Evolutionary conservation across 2,888 invertebrate species (phyloP).

Genomic region (Dysmachus trigonus): DNA sequence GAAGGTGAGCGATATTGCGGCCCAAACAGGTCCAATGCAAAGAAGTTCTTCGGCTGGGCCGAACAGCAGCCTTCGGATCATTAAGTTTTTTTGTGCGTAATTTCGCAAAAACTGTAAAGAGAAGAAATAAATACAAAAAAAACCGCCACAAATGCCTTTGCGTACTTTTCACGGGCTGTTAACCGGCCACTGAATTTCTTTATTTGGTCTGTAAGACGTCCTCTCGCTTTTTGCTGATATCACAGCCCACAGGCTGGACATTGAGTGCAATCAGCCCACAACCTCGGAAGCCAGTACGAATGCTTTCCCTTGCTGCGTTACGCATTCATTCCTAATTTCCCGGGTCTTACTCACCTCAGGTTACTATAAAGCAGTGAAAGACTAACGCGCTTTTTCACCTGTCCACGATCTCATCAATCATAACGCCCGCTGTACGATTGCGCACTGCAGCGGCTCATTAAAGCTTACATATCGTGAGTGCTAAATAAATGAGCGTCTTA

Average conservation of each 20-base stretch:
- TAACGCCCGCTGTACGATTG: neutral
- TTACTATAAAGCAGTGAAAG: neutral
- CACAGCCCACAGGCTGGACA: neutral
- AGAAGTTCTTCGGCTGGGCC: slow-evolving; percentile 1
- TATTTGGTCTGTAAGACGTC: neutral
- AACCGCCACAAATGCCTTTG: neutral
- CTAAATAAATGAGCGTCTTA: neutral
- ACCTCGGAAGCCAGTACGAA: slow-evolving; percentile 1
- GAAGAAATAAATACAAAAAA: neutral
- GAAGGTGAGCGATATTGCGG: slow-evolving; percentile 1
- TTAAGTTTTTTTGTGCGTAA: neutral
- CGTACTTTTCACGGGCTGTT: slow-evolving; percentile 3
- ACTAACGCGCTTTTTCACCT: slow-evolving; percentile 20
- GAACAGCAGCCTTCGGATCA: neutral
- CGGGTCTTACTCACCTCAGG: neutral
- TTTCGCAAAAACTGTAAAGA: neutral
- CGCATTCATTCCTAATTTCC: slow-evolving; percentile 21
- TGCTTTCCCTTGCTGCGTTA: slow-evolving; percentile 8
- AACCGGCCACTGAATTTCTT: neutral
- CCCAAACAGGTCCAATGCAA: slow-evolving; percentile 2
- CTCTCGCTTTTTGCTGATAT: neutral
- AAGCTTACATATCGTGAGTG: neutral
- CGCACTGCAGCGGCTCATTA: slow-evolving; percentile 19
- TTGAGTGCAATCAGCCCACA: neutral
- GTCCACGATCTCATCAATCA: slow-evolving; percentile 25